Evolutionary conservation across 2,888 invertebrate species (phyloP).

Genomic region (Pollenia angustigena): DNA sequence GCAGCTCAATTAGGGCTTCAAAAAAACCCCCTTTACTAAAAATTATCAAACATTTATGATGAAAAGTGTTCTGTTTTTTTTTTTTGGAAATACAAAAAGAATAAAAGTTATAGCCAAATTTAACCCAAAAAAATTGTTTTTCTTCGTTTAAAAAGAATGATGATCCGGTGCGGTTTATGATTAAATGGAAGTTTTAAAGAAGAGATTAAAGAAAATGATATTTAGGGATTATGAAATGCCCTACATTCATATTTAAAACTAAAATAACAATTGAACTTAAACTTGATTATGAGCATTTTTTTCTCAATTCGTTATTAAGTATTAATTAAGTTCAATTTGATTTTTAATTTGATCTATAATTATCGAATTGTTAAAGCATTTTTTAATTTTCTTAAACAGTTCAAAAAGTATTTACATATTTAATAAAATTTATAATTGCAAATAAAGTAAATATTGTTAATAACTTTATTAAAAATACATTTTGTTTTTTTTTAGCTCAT

Average conservation of each 20-base stretch:
- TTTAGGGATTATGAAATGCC: not conserved
- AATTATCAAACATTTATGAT: conserved; percentile 8
- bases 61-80: not conserved
- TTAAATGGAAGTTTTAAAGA: conserved; percentile 44
- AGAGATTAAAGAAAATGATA: not conserved
- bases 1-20: not conserved
- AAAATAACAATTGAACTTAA: no score
- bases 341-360: no score
- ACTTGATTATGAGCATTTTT: no score
- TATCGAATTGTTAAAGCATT: no score
- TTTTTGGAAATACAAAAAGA: not conserved
- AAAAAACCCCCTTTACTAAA: not conserved
- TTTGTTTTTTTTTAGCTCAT: conserved; percentile 3
- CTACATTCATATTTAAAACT: conserved; percentile 24
- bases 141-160: not conserved
- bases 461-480: not conserved
- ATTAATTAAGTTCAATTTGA: no score
- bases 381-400: no score
- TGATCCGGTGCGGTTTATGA: conserved; percentile 22
- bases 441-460: not conserved
- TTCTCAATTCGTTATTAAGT: no score
- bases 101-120: not conserved
- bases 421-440: not conserved
- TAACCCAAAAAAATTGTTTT: not conserved
- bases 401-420: no score